These are phyloP conservation scores for Drosophila ambigua DNA, from an alignment of 1,140 invertebrate species.

Conservation along the genomic window DNA sequence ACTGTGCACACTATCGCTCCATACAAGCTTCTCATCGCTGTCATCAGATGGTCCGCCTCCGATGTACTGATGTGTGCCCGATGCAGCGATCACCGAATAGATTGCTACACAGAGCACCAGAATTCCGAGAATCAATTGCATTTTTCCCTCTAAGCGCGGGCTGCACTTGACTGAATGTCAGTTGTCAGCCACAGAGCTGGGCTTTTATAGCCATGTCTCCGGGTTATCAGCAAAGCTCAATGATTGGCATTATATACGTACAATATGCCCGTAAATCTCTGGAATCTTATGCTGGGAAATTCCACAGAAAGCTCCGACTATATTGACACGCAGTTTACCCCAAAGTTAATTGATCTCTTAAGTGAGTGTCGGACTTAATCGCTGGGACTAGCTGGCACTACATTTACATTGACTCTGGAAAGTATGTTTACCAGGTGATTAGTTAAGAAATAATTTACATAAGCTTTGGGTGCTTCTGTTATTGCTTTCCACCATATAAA, in stretches of 20 bases:
- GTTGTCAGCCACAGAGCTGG: background rate
- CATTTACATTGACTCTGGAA: no score
- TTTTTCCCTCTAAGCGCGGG: conserved; percentile 16
- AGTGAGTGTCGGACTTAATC: background rate
- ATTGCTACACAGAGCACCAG: conserved; percentile 33
- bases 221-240: conserved; percentile 27
- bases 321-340: background rate
- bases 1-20: conserved; percentile 9
- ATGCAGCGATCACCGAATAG: conserved; percentile 9
- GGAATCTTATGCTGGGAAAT: conserved; percentile 11
- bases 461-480: no score
- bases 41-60: background rate
- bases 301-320: conserved; percentile 6
- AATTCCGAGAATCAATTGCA: conserved; percentile 28
- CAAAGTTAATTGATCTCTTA: background rate
- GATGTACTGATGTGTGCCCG: conserved; percentile 25
- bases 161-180: conserved; percentile 33
- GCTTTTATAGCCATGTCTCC: conserved; percentile 35
- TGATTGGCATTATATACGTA: conserved; percentile 1
- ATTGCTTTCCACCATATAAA: no score
- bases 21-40: background rate
- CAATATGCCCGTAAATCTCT: no score
- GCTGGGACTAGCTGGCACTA: no score
- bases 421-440: no score
- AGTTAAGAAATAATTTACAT: background rate